Percentiles rank a stretch among this genome's conserved stretches.
Conservation (phyloP, 2,888 invertebrate species). For the Melitaea athalia region DNA sequence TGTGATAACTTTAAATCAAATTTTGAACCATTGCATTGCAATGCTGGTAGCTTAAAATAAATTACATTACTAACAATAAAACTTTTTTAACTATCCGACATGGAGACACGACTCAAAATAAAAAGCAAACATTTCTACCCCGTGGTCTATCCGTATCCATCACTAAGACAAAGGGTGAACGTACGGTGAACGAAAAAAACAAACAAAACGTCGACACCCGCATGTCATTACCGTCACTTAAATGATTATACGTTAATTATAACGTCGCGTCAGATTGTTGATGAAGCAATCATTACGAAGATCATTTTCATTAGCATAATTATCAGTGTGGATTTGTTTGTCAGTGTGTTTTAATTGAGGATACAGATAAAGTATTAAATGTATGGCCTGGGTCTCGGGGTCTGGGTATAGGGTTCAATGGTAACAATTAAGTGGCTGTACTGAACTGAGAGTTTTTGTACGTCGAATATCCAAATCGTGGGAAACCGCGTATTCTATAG, state of each 20-base stretch:
- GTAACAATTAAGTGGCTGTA: too few relatives aligned
- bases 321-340: slow-evolving; percentile 34
- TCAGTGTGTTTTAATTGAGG: slow-evolving; percentile 16
- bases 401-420: too few relatives aligned
- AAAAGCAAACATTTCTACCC: slow-evolving; percentile 31
- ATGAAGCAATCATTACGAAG: slow-evolving; percentile 60
- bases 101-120: slow-evolving; percentile 23
- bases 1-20: too few relatives aligned
- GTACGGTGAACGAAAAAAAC: slow-evolving; percentile 62
- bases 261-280: slow-evolving; percentile 74
- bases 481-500: too few relatives aligned
- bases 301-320: slow-evolving; percentile 48
- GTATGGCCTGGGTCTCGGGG: neutral
- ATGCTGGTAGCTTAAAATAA: too few relatives aligned
- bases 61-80: too few relatives aligned
- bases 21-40: too few relatives aligned
- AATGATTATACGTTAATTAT: slow-evolving; percentile 76
- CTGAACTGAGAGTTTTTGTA: too few relatives aligned
- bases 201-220: slow-evolving; percentile 59
- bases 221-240: slow-evolving; percentile 79
- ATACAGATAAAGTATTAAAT: slow-evolving; percentile 12
- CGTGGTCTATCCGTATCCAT: slow-evolving; percentile 40
- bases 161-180: slow-evolving; percentile 62
- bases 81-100: neutral
- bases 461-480: too few relatives aligned